phyloP scores from a whole-genome alignment of 2,888 invertebrate genomes.

The Hedychridium roseum region DNA sequence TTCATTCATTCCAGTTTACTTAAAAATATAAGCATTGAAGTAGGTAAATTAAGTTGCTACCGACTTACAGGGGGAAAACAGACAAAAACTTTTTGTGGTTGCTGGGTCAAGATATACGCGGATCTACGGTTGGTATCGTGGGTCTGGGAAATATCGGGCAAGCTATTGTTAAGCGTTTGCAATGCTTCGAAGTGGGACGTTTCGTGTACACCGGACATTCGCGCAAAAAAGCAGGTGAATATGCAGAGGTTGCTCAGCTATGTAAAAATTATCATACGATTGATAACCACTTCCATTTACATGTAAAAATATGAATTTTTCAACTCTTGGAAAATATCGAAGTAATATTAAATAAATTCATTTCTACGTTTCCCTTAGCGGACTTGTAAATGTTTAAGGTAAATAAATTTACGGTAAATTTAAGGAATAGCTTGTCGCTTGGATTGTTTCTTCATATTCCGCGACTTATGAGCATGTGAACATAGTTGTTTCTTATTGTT shows the following conservation, averaged over 20 bases:
- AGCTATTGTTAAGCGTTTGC: slow-evolving; percentile 75
- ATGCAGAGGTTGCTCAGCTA: neutral
- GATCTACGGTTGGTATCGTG: slow-evolving; percentile 82
- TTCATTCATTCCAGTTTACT: slow-evolving; percentile 11
- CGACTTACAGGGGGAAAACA: slow-evolving; percentile 18
- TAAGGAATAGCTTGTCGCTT: no score
- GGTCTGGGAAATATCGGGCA: slow-evolving; percentile 86
- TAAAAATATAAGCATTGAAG: slow-evolving; percentile 2
- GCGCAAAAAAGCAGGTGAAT: slow-evolving; percentile 49
- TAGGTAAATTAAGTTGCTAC: neutral
- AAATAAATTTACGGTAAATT: no score
- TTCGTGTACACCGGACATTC: slow-evolving; percentile 79
- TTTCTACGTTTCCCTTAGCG: neutral
- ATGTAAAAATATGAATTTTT: no score
- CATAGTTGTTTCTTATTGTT: no score
- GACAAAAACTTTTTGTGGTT: slow-evolving; percentile 73
- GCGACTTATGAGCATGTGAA: no score
- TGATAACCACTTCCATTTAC: no score
- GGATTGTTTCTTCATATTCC: no score
- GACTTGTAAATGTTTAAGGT: no score
- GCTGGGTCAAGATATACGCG: slow-evolving; percentile 80
- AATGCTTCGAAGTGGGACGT: slow-evolving; percentile 75
- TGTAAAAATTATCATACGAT: neutral
- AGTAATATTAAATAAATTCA: no score
- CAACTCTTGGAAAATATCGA: no score